A percentile compares a stretch with the other conserved stretches of the same genome.
Conservation (phyloP, 1,140 invertebrate species). For the Drosophila pseudoobscura region DNA sequence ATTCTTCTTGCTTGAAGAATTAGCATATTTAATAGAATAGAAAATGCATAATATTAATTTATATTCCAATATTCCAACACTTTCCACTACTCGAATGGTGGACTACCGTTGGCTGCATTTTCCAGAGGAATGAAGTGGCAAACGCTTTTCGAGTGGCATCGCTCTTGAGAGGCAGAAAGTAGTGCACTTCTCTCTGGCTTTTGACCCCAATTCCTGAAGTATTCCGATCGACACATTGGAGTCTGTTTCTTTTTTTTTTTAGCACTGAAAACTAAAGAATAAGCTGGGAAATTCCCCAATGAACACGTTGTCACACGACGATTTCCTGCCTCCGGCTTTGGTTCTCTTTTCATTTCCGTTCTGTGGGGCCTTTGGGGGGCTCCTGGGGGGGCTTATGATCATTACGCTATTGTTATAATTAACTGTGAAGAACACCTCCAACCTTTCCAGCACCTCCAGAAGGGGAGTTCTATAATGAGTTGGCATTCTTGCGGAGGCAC, state of each 20-base stretch:
- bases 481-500: constrained; percentile 62
- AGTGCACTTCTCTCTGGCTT: constrained; percentile 50
- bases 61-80: constrained; percentile 36
- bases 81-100: constrained; percentile 37
- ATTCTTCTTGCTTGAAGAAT: neutral
- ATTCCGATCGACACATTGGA: neutral
- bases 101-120: constrained; percentile 49
- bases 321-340: constrained; percentile 36
- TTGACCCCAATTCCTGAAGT: constrained; percentile 50
- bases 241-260: constrained; percentile 20
- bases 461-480: constrained; percentile 61
- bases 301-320: constrained; percentile 47
- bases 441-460: neutral
- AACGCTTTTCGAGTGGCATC: neutral
- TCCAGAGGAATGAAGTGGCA: constrained; percentile 4
- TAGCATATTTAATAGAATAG: too few species aligned
- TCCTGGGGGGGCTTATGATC: constrained; percentile 45
- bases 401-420: constrained; percentile 73
- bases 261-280: constrained; percentile 59
- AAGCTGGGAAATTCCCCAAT: constrained; percentile 61
- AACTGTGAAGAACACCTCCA: constrained; percentile 54
- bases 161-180: constrained; percentile 27
- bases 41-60: constrained; percentile 40
- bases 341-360: constrained; percentile 60
- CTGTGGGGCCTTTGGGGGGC: neutral